Evolutionary conservation across 2,888 invertebrate genomes (phyloP).

Genomic region (Ectemnius cavifrons): DNA sequence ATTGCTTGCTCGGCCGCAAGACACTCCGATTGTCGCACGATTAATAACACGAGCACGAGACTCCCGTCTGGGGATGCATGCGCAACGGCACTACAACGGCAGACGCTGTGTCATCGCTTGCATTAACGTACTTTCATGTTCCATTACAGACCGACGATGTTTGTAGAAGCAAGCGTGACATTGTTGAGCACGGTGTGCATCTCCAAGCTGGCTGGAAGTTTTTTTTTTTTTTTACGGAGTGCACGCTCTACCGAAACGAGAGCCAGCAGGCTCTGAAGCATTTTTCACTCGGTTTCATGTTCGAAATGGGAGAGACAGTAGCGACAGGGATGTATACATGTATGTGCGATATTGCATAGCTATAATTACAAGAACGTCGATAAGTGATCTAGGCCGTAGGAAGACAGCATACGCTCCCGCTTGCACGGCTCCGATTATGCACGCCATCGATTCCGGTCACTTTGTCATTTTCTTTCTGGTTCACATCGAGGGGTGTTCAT

Average conservation of each 20-base stretch:
- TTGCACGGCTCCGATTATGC: constrained; percentile 46
- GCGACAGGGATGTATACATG: constrained; percentile 31
- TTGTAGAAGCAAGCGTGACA: constrained; percentile 40
- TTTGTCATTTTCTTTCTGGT: constrained; percentile 52
- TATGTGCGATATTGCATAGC: constrained; percentile 12
- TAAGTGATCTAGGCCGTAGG: constrained; percentile 60
- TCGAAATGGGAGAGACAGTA: constrained; percentile 45
- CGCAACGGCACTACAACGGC: background rate
- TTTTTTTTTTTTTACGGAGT: constrained; percentile 17
- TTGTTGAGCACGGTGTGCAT: constrained; percentile 37
- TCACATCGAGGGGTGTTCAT: constrained; percentile 33
- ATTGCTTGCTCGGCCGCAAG: constrained; percentile 4
- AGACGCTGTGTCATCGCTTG: background rate
- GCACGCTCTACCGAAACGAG: constrained; percentile 40
- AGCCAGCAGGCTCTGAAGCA: constrained; percentile 28
- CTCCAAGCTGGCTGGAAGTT: background rate
- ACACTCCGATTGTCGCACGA: background rate
- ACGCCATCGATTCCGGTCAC: constrained; percentile 57
- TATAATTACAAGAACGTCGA: constrained; percentile 58
- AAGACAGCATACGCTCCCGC: constrained; percentile 41
- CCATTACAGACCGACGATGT: constrained; percentile 43
- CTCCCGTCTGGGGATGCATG: background rate
- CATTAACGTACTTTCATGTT: constrained; percentile 40
- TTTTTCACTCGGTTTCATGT: constrained; percentile 52
- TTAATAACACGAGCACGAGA: background rate